Evolutionary conservation across 1,140 invertebrate species (phyloP), one percentile per base, ranked within the genome.

Genomic region (Lamellibrachia luymesi): DNA sequence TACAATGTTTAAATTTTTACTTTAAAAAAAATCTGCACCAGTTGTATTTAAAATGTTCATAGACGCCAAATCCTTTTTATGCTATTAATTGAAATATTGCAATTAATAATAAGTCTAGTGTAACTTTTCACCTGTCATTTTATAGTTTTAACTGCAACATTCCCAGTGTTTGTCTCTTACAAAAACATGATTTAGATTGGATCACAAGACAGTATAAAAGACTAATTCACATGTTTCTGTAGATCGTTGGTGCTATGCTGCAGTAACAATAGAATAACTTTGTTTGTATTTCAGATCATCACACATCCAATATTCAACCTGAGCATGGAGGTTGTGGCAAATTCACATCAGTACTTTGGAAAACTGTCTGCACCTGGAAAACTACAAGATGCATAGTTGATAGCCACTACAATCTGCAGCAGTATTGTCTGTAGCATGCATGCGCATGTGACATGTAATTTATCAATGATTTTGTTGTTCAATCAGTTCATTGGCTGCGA

Each of bases 271-370:
- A 91, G n/a, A 50, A 51, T 91, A 17, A 50, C 50, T 4, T n/a
- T 91, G 50, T 91, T 91, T 95, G 92, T 94, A 80, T 94, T 94
- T 93, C 94, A 97, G 95, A 94, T 96, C 93, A 96, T 96, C 92
- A 97, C 97, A 38, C 97, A 98, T 97, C 97, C 97, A 6, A 95
- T 98, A 49, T 97, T 97, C 94, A 98, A 98, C 95, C 97, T 98
- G 93, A 96, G 97, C 93, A 95, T 97, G 27, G 96, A 97, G 92
- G 94, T 96, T 38, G 97, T 97, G 25, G 64, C 64, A 80, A 80
- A 80, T 80, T 80, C 64, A 80, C 64, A 80, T 17, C 64, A 80
- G 22, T 97, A 96, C 95, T 97, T 97, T 94, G 94, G 94, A 92
- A 93, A 95, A 51, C 93, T 95, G 50, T 92, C 95, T 93, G 90